Base-by-base conservation (phyloP, 2,113 vertebrate species). In the Labeo catla region DNA sequence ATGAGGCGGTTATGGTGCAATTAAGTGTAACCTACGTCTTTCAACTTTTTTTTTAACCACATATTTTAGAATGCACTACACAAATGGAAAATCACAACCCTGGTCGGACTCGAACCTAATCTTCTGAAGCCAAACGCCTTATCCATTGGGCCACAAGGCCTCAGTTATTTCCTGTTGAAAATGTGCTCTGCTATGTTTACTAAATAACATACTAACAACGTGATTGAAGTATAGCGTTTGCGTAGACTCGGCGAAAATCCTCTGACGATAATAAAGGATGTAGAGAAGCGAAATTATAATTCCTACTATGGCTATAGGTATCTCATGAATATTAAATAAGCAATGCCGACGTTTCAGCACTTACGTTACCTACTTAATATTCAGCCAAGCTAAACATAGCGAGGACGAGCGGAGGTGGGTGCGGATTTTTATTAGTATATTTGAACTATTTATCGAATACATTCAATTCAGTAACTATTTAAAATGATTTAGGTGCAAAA, bases 61-160 rank as follows among this genome's bases (percentile, higher is more conserved):
- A 96, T 95, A 87, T 95, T 96, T 88, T 96, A 89, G 88, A 4
- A 36, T 13, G 8, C 1, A 0, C 1, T 8, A 1, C 0, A 12
- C 11, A 96, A 89, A 95, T 96, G 83, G 66, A 90, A 87, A 87
- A 1, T 0, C 0, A 0, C 94, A 94, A 96, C 95, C 94, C 93
- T 94, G 94, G 93, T 95, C 95, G 95, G 95, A 95, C 95, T 96
- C 95, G 94, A 95, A 95, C 94, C 94, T 95, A 95, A 95, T 95
- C 94, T 94, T 94, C 95, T 95, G 95, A 95, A 95, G 94, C 95
- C 95, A 95, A 94, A 95, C 93, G 93, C 94, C 94, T 95, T 95
- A 95, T 95, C 94, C 94, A 95, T 95, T 95, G 95, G 94, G 94
- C 93, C 94, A 95, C 94, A 94, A 94, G 94, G 95, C 93, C 92